Base-by-base conservation (phyloP, 2,113 vertebrate species). In the Struthidea cinerea region DNA sequence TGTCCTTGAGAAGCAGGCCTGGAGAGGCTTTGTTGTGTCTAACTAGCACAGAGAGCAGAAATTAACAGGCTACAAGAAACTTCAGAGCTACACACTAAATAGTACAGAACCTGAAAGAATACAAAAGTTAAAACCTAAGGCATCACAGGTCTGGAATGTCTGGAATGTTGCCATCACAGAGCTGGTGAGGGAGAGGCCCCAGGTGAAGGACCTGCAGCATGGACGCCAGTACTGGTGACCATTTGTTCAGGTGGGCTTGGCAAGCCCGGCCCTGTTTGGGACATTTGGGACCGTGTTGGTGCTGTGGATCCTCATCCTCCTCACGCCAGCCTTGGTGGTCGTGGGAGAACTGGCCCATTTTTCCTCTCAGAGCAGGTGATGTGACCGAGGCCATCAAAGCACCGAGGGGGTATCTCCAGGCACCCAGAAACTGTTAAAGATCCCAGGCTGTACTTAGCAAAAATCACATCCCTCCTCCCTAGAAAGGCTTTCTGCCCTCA, bases 171-270 rank as follows among this genome's bases (percentile, higher is more conserved):
- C 6, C 42, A 24, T 4, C 42, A 5, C 42, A 11, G 42, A 9
- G 42, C 60, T 75, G 70, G 11, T 3, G 27, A 22, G 81, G 49
- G 65, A 67, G 32, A 47, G 35, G 11, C n/a, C 19, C 37, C 47
- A 27, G 39, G 4, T 4, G 42, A 64, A 23, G 61, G 63, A 19
- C 23, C 27, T 21, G 35, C 32, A 55, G 44, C 22, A 7, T 0
- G 2, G 19, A 11, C 6, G 33, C 52, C 9, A 0, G 3, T 0
- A 1, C 23, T 10, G 3, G 19, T 3, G n/a, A 23, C 57, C 33
- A 1, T 22, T 24, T 12, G 4, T 47, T 16, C 55, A 18, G 35
- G 32, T 19, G 41, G 52, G 35, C 13, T 69, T 53, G 39, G 44
- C 35, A 33, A 60, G 30, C 16, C 69, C 50, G 80, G 16, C 56